Evolutionary conservation across 2,888 invertebrate species (phyloP).

Genomic region (Calameuta pallipes): DNA sequence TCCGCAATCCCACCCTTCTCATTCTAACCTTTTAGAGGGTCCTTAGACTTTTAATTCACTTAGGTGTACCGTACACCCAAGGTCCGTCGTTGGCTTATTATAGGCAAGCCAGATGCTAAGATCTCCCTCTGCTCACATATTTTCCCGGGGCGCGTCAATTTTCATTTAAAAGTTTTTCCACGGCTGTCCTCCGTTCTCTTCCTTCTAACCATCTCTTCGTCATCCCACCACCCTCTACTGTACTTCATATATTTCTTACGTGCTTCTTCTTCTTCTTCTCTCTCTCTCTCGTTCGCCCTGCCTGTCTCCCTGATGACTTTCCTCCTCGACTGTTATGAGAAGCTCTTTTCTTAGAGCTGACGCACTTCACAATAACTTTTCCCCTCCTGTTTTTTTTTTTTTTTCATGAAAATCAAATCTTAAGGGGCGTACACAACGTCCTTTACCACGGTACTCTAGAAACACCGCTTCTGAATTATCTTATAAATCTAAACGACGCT

Average conservation of each 20-base stretch:
- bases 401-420: background rate
- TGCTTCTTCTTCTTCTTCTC: conserved; percentile 17
- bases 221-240: conserved; percentile 9
- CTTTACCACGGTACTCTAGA: background rate
- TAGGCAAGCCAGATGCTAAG: conserved; percentile 25
- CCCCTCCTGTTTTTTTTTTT: conserved; percentile 17
- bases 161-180: conserved; percentile 36
- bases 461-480: background rate
- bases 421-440: background rate
- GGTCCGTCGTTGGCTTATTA: conserved; percentile 28
- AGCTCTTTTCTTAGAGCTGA: conserved; percentile 26
- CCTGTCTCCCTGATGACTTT: conserved; percentile 13
- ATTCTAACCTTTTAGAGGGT: background rate
- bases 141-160: conserved; percentile 32
- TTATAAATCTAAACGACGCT: background rate
- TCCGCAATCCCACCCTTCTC: background rate
- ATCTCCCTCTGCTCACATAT: conserved; percentile 28
- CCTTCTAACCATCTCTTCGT: background rate
- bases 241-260: conserved; percentile 10
- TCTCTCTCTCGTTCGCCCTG: conserved; percentile 25
- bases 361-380: conserved; percentile 36
- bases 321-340: conserved; percentile 14
- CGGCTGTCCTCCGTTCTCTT: conserved; percentile 7
- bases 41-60: conserved; percentile 34
- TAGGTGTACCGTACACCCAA: conserved; percentile 15